Evolutionary conservation across 2,888 invertebrate species (phyloP).

Genomic region (Hoplodrina blanda): DNA sequence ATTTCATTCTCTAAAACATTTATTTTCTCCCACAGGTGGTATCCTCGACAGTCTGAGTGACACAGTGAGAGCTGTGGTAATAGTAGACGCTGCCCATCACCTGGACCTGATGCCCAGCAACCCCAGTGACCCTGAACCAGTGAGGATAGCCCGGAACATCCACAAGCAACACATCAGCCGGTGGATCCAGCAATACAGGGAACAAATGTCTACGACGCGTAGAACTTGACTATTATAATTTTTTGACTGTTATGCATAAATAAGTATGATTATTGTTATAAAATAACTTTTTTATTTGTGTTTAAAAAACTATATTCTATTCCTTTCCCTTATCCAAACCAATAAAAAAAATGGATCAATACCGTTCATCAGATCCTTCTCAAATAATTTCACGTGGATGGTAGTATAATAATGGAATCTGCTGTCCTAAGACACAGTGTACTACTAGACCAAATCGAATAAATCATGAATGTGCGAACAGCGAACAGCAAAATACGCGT

Average conservation of each 20-base stretch:
- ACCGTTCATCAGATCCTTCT: too few relatives aligned
- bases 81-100: constrained; percentile 96
- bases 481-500: too few relatives aligned
- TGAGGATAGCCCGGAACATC: constrained; percentile 91
- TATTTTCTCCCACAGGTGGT: constrained; percentile 86
- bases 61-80: constrained; percentile 92
- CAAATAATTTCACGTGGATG: too few relatives aligned
- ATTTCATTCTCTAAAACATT: background rate
- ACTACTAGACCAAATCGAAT: too few relatives aligned
- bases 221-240: constrained; percentile 40
- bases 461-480: too few relatives aligned
- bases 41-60: constrained; percentile 93
- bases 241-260: constrained; percentile 30
- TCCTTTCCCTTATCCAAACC: background rate
- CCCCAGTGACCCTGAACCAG: constrained; percentile 92
- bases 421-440: too few relatives aligned
- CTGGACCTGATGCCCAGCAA: constrained; percentile 94
- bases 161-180: constrained; percentile 91
- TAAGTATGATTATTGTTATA: constrained; percentile 26
- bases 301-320: background rate
- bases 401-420: too few relatives aligned
- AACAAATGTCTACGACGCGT: constrained; percentile 45
- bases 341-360: too few relatives aligned
- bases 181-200: constrained; percentile 88
- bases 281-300: background rate